A percentile compares a stretch with the other conserved stretches of the same genome.
Evolutionary conservation across 2,888 invertebrate genomes (phyloP).

Genomic region (Patella depressa): DNA sequence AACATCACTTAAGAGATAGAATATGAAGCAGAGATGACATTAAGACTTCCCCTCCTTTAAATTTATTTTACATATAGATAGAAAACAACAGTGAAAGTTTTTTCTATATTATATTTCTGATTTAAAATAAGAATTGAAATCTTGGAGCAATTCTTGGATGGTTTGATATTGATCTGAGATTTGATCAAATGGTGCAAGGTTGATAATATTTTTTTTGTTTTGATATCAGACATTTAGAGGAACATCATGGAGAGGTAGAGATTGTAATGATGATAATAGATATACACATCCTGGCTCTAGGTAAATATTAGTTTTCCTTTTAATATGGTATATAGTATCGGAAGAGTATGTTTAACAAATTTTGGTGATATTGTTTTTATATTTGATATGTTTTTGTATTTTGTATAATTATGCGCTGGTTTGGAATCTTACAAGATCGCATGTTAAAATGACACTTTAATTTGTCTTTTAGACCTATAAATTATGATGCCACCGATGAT

Average conservation of each 20-base stretch:
- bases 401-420: background rate
- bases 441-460: background rate
- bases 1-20: no score
- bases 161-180: no score
- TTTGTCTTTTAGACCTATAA: constrained; percentile 55
- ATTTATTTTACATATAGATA: no score
- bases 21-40: no score
- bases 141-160: no score
- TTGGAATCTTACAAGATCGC: background rate
- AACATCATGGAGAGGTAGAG: constrained; percentile 66
- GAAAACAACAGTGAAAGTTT: no score
- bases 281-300: constrained; percentile 58
- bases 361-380: background rate
- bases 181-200: no score
- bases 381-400: background rate
- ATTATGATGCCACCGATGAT: constrained; percentile 61
- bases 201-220: no score
- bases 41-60: no score
- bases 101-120: no score
- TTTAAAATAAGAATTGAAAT: no score
- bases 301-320: constrained; percentile 34
- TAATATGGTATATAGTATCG: background rate
- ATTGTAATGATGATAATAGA: constrained; percentile 59
- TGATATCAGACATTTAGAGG: constrained; percentile 62
- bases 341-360: background rate